Percentiles rank a stretch among this genome's conserved stretches.
These are phyloP conservation scores for Daktulosphaira vitifoliae DNA, from an alignment of 1,140 invertebrate genomes.

Conservation along the genomic window DNA sequence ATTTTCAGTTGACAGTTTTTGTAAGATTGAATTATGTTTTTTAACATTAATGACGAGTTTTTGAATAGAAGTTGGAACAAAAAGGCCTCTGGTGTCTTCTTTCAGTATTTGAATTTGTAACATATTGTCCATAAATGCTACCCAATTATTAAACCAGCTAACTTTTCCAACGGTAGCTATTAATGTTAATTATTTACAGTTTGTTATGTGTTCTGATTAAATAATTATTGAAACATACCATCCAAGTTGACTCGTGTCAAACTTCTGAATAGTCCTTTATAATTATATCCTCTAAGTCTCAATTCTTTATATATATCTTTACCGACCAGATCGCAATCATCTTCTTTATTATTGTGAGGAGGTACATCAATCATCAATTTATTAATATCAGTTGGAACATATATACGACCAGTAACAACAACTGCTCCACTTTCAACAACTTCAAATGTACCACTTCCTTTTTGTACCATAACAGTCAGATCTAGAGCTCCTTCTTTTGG, in stretches of 20 bases:
- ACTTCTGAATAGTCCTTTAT: constrained; percentile 66
- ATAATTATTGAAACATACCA: constrained; percentile 42
- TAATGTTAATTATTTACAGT: neutral
- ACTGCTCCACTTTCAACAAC: constrained; percentile 68
- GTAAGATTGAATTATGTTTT: constrained; percentile 48
- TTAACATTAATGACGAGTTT: constrained; percentile 68
- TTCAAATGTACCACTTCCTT: constrained; percentile 73
- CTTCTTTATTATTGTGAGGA: constrained; percentile 38
- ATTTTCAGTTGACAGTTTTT: constrained; percentile 37
- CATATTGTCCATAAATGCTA: constrained; percentile 87
- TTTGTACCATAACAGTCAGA: constrained; percentile 73
- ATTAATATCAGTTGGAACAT: constrained; percentile 46
- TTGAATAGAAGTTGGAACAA: constrained; percentile 75
- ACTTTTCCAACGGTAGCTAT: constrained; percentile 49
- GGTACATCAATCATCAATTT: constrained; percentile 45
- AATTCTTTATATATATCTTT: constrained; percentile 90
- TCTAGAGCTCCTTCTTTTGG: constrained; percentile 53
- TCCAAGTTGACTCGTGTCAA: constrained; percentile 47
- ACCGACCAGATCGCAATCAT: constrained; percentile 43
- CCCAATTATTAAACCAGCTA: constrained; percentile 75
- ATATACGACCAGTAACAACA: constrained; percentile 67
- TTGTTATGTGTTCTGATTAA: too few relatives aligned
- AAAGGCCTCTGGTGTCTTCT: constrained; percentile 62
- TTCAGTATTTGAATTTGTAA: constrained; percentile 75
- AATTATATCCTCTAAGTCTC: constrained; percentile 82